A percentile compares a stretch with the other conserved stretches of the same genome.
phyloP scores from a whole-genome alignment of 2,888 invertebrate genomes.

The Apocheima hispidaria region DNA sequence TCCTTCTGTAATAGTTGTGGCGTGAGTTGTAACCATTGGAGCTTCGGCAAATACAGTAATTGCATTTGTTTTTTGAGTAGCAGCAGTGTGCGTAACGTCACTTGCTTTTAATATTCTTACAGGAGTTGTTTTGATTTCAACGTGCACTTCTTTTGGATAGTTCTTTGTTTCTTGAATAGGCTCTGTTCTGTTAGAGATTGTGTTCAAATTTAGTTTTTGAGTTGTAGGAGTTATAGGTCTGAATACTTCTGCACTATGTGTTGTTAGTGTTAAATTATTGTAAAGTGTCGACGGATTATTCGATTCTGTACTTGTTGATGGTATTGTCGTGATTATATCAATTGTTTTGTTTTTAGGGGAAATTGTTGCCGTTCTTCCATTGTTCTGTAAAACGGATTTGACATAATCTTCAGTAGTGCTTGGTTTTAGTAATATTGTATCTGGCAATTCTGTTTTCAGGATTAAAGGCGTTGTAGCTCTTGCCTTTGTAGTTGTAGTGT shows the following conservation, averaged over 20 bases:
- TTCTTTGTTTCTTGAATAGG: constrained; percentile 44
- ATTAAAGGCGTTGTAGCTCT: constrained; percentile 29
- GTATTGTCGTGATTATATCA: background rate
- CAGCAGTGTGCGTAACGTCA: constrained; percentile 13
- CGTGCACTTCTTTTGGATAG: constrained; percentile 34
- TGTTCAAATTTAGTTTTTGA: constrained; percentile 35
- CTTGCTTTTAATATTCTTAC: constrained; percentile 31
- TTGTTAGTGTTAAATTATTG: constrained; percentile 34
- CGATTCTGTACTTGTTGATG: background rate
- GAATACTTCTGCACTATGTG: constrained; percentile 34
- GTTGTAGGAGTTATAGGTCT: constrained; percentile 41
- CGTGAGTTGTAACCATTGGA: constrained; percentile 29
- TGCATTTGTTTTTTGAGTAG: constrained; percentile 18
- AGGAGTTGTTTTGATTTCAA: constrained; percentile 37
- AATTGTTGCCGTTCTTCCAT: background rate
- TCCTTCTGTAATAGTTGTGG: constrained; percentile 43
- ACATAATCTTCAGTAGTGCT: background rate
- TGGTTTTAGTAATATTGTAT: background rate
- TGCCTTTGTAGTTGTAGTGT: constrained; percentile 7
- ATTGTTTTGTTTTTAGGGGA: background rate
- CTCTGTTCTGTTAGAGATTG: constrained; percentile 57
- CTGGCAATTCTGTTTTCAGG: constrained; percentile 33
- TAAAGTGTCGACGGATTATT: constrained; percentile 15
- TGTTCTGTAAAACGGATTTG: background rate
- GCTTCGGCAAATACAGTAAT: constrained; percentile 30